A percentile compares a stretch with the other conserved stretches of the same genome.
These are phyloP conservation scores for Hyalella azteca DNA, from an alignment of 2,888 invertebrate genomes.

Conservation along the genomic window DNA sequence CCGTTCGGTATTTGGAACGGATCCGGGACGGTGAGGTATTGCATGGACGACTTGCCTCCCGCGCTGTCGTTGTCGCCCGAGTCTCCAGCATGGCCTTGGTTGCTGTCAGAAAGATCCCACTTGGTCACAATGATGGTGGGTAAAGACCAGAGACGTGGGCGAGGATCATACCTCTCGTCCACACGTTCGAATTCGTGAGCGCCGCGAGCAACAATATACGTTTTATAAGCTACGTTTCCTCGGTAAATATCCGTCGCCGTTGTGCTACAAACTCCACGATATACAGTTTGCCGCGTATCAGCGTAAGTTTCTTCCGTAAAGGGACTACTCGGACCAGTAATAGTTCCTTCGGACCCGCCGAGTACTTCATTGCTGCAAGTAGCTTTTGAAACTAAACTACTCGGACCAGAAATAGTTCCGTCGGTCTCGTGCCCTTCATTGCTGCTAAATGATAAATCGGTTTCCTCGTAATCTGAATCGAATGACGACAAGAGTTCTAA, in stretches of 20 bases:
- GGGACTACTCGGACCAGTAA: background rate
- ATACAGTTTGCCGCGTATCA: background rate
- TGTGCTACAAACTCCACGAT: background rate
- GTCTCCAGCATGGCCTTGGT: background rate
- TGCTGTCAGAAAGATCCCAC: conserved; percentile 35
- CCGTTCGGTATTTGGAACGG: background rate
- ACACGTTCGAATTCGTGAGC: conserved; percentile 3
- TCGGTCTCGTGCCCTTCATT: background rate
- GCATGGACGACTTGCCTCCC: conserved; percentile 38
- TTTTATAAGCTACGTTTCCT: background rate
- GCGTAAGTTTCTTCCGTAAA: background rate
- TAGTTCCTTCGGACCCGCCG: background rate
- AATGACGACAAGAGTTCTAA: conserved; percentile 4
- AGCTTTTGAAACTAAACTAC: background rate
- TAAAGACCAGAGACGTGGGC: conserved; percentile 49
- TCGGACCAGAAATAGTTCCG: background rate
- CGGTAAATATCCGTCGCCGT: background rate
- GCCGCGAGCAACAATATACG: background rate
- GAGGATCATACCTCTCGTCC: conserved; percentile 40
- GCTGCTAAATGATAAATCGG: conserved; percentile 9
- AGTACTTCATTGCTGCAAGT: background rate
- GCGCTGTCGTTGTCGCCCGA: background rate
- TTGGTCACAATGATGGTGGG: conserved; percentile 53
- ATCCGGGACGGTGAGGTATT: conserved; percentile 51
- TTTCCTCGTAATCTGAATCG: conserved; percentile 22